phyloP scores from a whole-genome alignment of 2,888 invertebrate species.

The Leucophora obtusa region DNA sequence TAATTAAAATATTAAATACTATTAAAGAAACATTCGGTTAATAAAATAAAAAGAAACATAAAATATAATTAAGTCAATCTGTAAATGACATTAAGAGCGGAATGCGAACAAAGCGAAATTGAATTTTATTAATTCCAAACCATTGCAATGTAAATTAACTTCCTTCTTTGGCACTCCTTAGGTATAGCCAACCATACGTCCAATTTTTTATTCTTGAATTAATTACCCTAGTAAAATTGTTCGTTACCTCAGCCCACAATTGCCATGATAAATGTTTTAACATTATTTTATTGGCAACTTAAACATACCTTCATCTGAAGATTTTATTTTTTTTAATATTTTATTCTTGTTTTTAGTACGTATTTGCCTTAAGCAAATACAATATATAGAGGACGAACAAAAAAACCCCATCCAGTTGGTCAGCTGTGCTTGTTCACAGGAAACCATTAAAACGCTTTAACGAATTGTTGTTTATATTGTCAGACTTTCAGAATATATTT shows the following conservation, averaged over 20 bases:
- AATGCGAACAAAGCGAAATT: not conserved
- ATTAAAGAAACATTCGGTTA: not conserved
- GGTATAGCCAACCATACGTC: not conserved
- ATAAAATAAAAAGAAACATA: not conserved
- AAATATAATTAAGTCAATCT: not conserved
- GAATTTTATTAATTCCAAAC: not conserved
- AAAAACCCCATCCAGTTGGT: not conserved
- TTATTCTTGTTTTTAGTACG: too few species aligned
- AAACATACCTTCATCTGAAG: not conserved
- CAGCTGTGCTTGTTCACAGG: slow-evolving; percentile 25
- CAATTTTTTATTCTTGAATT: not conserved
- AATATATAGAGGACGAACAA: not conserved
- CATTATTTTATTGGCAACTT: slow-evolving; percentile 4
- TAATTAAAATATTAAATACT: not conserved
- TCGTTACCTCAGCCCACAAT: not conserved
- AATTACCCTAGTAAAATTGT: not conserved
- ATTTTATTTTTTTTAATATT: not conserved
- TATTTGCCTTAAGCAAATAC: not conserved
- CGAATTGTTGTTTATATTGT: slow-evolving; percentile 5
- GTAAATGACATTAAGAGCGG: not conserved
- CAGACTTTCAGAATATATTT: not conserved
- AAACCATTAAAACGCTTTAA: slow-evolving; percentile 28
- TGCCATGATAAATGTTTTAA: not conserved
- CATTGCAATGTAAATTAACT: not conserved
- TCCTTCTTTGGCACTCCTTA: not conserved